phyloP scores from a whole-genome alignment of 2,888 invertebrate species.

The Cordylochernes scorpioides region DNA sequence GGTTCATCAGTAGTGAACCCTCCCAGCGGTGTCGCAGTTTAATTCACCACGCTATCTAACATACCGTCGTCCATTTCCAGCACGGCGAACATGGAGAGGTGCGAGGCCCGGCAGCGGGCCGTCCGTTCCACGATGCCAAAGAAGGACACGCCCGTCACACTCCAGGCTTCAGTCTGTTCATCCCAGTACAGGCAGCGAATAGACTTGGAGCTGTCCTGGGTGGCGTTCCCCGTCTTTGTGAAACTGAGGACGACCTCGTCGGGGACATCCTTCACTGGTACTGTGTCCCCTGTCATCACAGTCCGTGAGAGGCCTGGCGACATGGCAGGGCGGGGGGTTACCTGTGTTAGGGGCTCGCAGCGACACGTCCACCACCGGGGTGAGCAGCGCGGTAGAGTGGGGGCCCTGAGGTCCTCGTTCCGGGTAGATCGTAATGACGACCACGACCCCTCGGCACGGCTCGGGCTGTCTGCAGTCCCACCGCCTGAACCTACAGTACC shows the following conservation, averaged over 20 bases:
- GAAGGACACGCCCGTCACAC: constrained; percentile 7
- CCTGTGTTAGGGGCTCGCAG: constrained; percentile 7
- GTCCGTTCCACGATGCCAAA: constrained; percentile 5
- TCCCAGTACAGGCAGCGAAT: constrained; percentile 12
- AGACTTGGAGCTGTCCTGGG: constrained; percentile 2
- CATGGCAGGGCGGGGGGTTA: no score
- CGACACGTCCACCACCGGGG: constrained; percentile 8
- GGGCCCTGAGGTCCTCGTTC: constrained; percentile 2
- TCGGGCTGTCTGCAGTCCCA: constrained; percentile 1
- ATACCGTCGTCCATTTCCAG: constrained; percentile 7
- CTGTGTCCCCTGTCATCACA: no score
- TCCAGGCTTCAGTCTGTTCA: constrained; percentile 8
- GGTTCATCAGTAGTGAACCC: no score
- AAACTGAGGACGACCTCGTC: no score
- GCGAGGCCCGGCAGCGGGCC: constrained; percentile 8
- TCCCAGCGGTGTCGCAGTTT: no score
- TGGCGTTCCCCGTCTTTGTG: constrained; percentile 3
- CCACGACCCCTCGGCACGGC: constrained; percentile 7
- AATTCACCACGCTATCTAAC: neutral
- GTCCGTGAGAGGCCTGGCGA: no score
- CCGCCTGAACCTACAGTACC: constrained; percentile 4
- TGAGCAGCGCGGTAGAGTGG: neutral
- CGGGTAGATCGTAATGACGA: constrained; percentile 9
- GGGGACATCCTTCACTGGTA: no score
- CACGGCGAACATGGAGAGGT: constrained; percentile 7